A percentile compares a stretch with the other conserved stretches of the same genome.
phyloP scores from a whole-genome alignment of 2,113 vertebrate genomes.

The Stercorarius parasiticus region DNA sequence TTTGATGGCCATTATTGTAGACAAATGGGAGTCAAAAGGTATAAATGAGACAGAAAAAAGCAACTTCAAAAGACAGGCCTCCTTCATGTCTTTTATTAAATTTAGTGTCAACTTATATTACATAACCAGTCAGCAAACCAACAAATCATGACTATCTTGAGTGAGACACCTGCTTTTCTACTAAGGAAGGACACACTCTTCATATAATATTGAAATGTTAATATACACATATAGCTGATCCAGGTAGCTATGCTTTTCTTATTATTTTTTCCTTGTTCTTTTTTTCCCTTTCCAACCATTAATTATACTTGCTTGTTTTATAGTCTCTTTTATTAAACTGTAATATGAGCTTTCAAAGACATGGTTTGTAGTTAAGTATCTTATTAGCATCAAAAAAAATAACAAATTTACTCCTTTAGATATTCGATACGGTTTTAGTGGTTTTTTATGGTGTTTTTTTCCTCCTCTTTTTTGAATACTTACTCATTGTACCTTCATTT shows the following conservation, averaged over 20 bases:
- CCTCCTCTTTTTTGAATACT: not conserved
- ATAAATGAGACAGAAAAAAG: not conserved
- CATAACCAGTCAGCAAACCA: not conserved
- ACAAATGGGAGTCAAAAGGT: not conserved
- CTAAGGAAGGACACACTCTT: not conserved
- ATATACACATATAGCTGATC: not conserved
- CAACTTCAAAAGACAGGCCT: not conserved
- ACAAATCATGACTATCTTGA: not conserved
- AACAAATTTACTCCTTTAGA: not conserved
- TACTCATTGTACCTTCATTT: not conserved
- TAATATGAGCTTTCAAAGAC: not conserved
- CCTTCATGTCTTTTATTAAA: not conserved
- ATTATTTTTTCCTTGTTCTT: not conserved
- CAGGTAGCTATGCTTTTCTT: not conserved
- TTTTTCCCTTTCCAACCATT: not conserved
- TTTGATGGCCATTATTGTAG: not conserved
- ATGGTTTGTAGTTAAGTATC: not conserved
- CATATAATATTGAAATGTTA: not conserved
- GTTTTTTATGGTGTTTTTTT: not conserved
- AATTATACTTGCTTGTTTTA: not conserved
- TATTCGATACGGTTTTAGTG: not conserved
- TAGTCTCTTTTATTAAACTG: not conserved
- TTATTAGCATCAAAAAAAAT: not conserved
- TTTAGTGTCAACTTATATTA: not conserved
- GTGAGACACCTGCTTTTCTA: not conserved